Percentiles rank a stretch among this genome's conserved stretches.
Evolutionary conservation across 2,797 vertebrate genomes (phyloP).

Genomic region (Perodicticus potto): DNA sequence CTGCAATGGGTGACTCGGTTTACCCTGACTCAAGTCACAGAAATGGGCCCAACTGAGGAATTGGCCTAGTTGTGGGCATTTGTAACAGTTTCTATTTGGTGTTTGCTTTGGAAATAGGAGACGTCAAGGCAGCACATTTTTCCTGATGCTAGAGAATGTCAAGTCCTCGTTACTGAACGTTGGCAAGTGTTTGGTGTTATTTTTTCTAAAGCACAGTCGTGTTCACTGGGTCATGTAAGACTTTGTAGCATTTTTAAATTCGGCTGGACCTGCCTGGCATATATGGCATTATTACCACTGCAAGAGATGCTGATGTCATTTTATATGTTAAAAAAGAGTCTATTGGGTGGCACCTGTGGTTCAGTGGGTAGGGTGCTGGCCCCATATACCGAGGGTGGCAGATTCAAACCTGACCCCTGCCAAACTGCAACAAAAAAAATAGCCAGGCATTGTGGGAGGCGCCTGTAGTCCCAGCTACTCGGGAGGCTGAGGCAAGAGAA

Average conservation of each 20-base stretch:
- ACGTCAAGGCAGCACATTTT: background rate
- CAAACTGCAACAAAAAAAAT: no score
- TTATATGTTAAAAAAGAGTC: background rate
- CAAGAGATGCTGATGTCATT: background rate
- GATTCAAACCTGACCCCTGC: no score
- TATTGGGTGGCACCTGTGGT: no score
- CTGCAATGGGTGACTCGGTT: background rate
- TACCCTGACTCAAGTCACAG: fast-evolving
- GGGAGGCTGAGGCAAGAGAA: no score
- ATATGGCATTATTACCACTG: background rate
- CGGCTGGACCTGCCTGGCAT: background rate
- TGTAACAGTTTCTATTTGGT: background rate
- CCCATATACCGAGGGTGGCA: no score
- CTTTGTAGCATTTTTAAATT: background rate
- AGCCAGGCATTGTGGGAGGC: no score
- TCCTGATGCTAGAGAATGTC: background rate
- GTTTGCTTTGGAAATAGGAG: background rate
- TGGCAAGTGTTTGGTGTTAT: background rate
- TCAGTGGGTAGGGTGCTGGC: no score
- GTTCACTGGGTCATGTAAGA: no score
- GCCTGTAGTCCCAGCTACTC: no score
- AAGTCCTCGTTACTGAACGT: background rate
- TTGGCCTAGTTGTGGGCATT: background rate
- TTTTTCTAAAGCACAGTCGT: background rate
- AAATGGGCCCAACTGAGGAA: background rate